Evolutionary conservation across 2,113 vertebrate species (phyloP), one percentile per base, ranked within the genome.

Genomic region (Loxodonta africana): DNA sequence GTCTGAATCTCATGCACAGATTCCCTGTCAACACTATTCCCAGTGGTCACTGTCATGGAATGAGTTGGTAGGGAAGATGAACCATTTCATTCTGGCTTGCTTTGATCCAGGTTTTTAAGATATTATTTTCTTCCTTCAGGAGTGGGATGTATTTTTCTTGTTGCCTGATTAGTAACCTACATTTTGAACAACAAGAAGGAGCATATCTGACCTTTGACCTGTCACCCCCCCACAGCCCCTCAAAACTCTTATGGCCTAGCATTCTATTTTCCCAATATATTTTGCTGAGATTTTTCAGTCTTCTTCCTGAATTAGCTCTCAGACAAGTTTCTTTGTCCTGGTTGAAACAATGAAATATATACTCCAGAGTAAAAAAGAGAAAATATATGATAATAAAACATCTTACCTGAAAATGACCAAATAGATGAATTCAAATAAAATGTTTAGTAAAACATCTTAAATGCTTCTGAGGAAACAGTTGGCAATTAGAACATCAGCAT

Each of bases 381-480:
- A 90, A 76, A 57, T 84, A 80, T 76, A 67, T 94, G 23, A 53
- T 51, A 84, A 26, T 78, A 82, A 82, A 94, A 88, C 8, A 41
- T n/a, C 44, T 94, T 87, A 92, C 21, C 73, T 95, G 41, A 67
- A 88, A 93, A 87, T 80, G 37, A 89, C 14, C 74, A 90, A 76
- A 80, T 14, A 94, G 69, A 48, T 67, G 37, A 74, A 3, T 93
- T 96, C 37, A 88, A 88, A 25, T 83, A 65, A 86, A 71, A 12
- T 23, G 11, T 77, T 92, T 41, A 67, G 26, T 92, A 63, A 92
- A 84, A 71, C 69, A 77, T 53, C 62, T 71, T 53, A 53, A 78
- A 57, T 3, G 73, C 2, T 92, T 85, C 25, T 85, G 51, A 95
- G 30, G 17, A 92, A 86, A 77, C 33, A 41, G 69, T 5, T 94